phyloP scores from a whole-genome alignment of 2,113 vertebrate species.

The Ovibos moschatus region DNA sequence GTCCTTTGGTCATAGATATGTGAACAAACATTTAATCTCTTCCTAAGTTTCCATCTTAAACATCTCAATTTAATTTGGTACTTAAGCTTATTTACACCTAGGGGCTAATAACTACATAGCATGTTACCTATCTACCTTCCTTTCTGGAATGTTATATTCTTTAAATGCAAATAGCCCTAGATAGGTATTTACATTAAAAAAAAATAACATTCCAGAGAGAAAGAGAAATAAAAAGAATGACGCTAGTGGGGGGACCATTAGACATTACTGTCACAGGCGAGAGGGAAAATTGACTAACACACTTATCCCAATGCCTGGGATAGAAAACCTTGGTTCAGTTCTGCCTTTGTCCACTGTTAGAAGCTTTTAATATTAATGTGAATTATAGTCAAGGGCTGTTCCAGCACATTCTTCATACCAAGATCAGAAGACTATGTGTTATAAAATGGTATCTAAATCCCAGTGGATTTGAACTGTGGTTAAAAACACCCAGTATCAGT shows the following conservation, averaged over 20 bases:
- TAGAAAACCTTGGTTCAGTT: neutral
- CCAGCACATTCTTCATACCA: neutral
- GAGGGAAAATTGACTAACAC: neutral
- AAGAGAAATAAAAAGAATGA: neutral
- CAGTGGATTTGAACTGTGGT: neutral
- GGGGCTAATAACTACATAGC: neutral
- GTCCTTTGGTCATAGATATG: neutral
- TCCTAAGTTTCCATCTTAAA: neutral
- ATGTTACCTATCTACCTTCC: neutral
- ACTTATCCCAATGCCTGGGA: neutral
- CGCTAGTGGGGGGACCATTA: neutral
- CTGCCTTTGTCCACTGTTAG: neutral
- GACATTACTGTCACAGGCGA: neutral
- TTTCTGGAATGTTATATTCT: neutral
- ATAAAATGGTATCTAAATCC: constrained; percentile 14
- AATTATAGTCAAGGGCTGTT: neutral
- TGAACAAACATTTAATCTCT: neutral
- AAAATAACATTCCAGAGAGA: neutral
- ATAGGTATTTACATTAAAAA: neutral
- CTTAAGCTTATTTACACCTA: neutral
- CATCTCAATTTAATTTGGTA: neutral
- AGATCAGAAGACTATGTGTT: constrained; percentile 11
- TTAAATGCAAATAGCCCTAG: neutral
- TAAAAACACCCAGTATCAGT: neutral
- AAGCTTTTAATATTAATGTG: neutral